Base-by-base conservation (phyloP, 1,140 invertebrate species). In the Linepithema humile region DNA sequence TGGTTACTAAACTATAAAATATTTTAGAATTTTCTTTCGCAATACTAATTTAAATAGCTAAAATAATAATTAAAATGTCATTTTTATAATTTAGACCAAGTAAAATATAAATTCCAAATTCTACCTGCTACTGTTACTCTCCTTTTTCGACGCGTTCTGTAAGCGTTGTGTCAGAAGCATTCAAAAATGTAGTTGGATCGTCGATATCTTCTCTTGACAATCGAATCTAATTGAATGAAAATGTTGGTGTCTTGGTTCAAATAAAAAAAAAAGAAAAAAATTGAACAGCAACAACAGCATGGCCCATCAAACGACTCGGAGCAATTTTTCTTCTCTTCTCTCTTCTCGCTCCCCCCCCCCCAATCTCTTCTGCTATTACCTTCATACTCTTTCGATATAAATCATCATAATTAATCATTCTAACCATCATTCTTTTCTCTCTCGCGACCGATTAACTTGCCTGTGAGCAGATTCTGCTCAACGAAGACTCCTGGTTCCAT, bases 271-370 rank as follows among this genome's bases (percentile, higher is more conserved):
- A 43, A 45, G 15, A 43, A 69, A 78, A 55, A 43, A 45, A 45
- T 35, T 80, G 48, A 15, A 70, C 32, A 15, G 62, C 45, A 53
- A 65, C 48, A 72, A 57, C 23, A 35, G 26, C 65, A 69, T 57
- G 64, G 75, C 75, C 75, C 75, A 80, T 80, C 64, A 80, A 80
- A 80, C 65, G 65, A 80, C 64, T 80, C 64, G n/a, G 35, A 78
- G 75, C 35, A 17, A 67, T 69, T 10, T 70, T 35, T 80, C 12
- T 40, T 69, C 75, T 55, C 55, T 67, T 26, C 35, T 26, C 17
- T 40, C 29, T 48, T 35, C 55, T 62, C n/a, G 12, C 45, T 26
- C 5, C 53, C 43, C 26, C 7, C 45, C 20, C 6, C 55, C 45
- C n/a, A n/a, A n/a, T 78, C 17, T 55, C 35, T 55, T 15, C 20